Percentiles rank a stretch among this genome's conserved stretches.
Evolutionary conservation across 2,888 invertebrate genomes (phyloP).

Genomic region (Nemotelus pantherinus): DNA sequence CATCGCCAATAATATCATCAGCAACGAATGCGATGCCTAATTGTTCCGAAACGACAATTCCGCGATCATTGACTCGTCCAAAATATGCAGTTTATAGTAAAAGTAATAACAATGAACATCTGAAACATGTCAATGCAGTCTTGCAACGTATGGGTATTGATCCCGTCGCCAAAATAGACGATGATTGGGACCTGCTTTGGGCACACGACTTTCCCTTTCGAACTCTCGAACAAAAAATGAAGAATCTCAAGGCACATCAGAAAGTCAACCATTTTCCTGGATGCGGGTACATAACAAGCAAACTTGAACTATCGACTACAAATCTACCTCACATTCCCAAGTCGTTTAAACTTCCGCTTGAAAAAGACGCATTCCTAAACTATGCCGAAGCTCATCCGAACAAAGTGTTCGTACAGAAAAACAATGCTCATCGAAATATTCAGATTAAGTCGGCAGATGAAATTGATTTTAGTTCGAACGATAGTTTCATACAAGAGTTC

Average conservation of each 20-base stretch:
- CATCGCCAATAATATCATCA: neutral
- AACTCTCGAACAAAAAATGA: slow-evolving; percentile 63
- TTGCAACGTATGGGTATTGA: slow-evolving; percentile 80
- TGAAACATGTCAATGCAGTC: slow-evolving; percentile 80
- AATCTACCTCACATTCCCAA: slow-evolving; percentile 82
- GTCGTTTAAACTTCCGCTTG: slow-evolving; percentile 86
- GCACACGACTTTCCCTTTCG: slow-evolving; percentile 91
- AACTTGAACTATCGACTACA: slow-evolving; percentile 87
- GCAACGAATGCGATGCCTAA: neutral
- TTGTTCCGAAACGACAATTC: neutral
- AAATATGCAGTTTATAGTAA: slow-evolving; percentile 72
- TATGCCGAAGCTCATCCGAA: slow-evolving; percentile 75
- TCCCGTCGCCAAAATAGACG: slow-evolving; percentile 65
- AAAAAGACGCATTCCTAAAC: slow-evolving; percentile 74
- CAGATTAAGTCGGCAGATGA: slow-evolving; percentile 75
- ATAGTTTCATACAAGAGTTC: slow-evolving; percentile 91
- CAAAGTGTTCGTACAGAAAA: slow-evolving; percentile 87
- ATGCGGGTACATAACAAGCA: slow-evolving; percentile 91
- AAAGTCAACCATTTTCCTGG: slow-evolving; percentile 95
- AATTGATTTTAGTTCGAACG: slow-evolving; percentile 74
- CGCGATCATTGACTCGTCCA: slow-evolving; percentile 54
- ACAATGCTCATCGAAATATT: slow-evolving; percentile 91
- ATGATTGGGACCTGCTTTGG: slow-evolving; percentile 90
- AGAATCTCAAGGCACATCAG: slow-evolving; percentile 75
- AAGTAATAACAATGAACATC: slow-evolving; percentile 67